Evolutionary conservation across 2,113 vertebrate genomes (phyloP).

Genomic region (Phalacrocorax brasilianus): DNA sequence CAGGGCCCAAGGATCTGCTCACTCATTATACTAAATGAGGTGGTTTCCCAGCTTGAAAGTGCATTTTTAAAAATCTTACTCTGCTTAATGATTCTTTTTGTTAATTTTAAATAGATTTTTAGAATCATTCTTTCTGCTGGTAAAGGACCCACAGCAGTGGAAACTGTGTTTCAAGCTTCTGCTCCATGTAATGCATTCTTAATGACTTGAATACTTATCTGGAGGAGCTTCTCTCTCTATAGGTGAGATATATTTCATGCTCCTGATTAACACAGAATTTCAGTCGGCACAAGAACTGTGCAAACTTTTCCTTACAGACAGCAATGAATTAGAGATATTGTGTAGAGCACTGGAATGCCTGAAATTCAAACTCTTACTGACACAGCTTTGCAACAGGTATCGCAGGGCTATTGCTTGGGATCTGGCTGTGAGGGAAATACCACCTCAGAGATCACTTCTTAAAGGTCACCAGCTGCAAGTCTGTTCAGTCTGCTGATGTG

Average conservation of each 20-base stretch:
- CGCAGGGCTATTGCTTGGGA: background rate
- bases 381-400: background rate
- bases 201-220: background rate
- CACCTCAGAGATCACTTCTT: background rate
- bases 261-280: background rate
- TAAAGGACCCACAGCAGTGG: constrained; percentile 43
- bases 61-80: constrained; percentile 57
- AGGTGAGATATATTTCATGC: background rate
- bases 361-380: background rate
- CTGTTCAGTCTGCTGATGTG: background rate
- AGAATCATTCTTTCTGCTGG: constrained; percentile 42
- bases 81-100: constrained; percentile 69
- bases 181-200: background rate
- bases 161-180: constrained; percentile 29
- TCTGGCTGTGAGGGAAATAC: background rate
- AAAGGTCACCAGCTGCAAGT: background rate
- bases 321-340: background rate
- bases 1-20: constrained; percentile 62
- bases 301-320: background rate
- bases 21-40: constrained; percentile 67
- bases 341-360: background rate
- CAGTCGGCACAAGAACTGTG: background rate
- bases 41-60: constrained; percentile 69
- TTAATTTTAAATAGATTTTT: constrained; percentile 70
- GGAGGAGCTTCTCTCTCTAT: background rate